phyloP scores from a whole-genome alignment of 2,888 invertebrate genomes.

The Cryptosula pallasiana region DNA sequence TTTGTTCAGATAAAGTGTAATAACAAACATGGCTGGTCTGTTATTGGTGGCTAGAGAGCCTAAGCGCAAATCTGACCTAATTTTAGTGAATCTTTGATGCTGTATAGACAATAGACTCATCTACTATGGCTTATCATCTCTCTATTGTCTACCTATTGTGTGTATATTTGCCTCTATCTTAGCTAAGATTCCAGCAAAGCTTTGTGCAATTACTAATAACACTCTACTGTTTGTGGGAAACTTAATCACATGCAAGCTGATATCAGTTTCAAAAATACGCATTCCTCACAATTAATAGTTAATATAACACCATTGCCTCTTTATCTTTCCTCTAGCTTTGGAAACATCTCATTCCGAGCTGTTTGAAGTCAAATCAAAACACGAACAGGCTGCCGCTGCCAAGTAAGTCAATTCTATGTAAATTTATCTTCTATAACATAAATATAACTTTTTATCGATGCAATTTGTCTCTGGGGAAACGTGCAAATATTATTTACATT shows the following conservation, averaged over 20 bases:
- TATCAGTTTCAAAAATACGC: neutral
- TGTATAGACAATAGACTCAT: neutral
- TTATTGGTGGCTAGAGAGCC: neutral
- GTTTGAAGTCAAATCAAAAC: conserved; percentile 55
- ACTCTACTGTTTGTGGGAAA: neutral
- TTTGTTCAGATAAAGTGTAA: conserved; percentile 17
- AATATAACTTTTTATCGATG: too few species aligned
- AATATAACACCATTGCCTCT: neutral
- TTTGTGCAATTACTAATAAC: neutral
- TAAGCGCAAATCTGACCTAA: neutral
- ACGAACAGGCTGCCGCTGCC: conserved; percentile 53
- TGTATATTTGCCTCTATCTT: neutral
- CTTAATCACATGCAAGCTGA: neutral
- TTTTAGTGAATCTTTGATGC: neutral
- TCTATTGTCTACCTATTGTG: neutral
- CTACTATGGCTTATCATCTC: neutral
- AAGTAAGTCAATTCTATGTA: too few species aligned
- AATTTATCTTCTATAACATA: too few species aligned
- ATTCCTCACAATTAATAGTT: neutral
- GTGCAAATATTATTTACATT: too few species aligned
- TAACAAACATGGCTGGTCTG: conserved; percentile 7
- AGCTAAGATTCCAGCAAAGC: neutral
- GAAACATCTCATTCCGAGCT: conserved; percentile 55
- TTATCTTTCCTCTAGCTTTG: conserved; percentile 40
- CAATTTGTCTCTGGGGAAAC: too few species aligned